Evolutionary conservation across 2,113 vertebrate genomes (phyloP).

Genomic region (Tympanuchus pallidicinctus): DNA sequence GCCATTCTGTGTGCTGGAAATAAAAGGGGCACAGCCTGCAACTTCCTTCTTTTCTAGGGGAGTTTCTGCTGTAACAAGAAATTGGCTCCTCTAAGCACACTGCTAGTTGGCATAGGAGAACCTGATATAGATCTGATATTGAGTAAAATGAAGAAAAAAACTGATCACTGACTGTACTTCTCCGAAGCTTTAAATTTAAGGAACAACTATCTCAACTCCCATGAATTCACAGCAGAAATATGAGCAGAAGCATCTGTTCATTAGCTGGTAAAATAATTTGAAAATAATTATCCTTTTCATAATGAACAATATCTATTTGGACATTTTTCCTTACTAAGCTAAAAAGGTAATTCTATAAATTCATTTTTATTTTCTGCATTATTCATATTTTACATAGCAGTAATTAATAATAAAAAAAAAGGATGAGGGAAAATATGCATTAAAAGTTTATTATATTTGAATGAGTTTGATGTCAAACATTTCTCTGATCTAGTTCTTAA

Average conservation of each 20-base stretch:
- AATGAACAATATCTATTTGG: not conserved
- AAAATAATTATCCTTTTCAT: not conserved
- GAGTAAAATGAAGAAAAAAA: not conserved
- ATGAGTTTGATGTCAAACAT: not conserved
- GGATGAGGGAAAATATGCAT: not conserved
- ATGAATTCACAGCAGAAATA: not conserved
- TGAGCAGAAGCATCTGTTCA: not conserved
- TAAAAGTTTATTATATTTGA: not conserved
- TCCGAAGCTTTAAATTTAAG: not conserved
- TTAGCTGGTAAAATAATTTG: not conserved
- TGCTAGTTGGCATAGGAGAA: not conserved
- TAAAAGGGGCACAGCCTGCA: not conserved
- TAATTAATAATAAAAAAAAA: not conserved
- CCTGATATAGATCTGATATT: not conserved
- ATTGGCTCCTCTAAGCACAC: not conserved
- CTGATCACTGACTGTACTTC: not conserved
- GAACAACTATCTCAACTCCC: not conserved
- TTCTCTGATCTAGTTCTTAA: not conserved
- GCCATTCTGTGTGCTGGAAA: not conserved
- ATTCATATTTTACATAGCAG: not conserved
- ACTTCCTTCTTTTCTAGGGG: not conserved
- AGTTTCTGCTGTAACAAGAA: not conserved
- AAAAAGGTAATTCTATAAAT: not conserved
- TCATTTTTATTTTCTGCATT: not conserved
- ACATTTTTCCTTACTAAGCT: not conserved